A percentile compares a stretch with the other conserved stretches of the same genome.
Evolutionary conservation across 30 jellyfish, hydroid and myxozoan genomes (phyloP).

Genomic region (Phacellophora camtschatica): DNA sequence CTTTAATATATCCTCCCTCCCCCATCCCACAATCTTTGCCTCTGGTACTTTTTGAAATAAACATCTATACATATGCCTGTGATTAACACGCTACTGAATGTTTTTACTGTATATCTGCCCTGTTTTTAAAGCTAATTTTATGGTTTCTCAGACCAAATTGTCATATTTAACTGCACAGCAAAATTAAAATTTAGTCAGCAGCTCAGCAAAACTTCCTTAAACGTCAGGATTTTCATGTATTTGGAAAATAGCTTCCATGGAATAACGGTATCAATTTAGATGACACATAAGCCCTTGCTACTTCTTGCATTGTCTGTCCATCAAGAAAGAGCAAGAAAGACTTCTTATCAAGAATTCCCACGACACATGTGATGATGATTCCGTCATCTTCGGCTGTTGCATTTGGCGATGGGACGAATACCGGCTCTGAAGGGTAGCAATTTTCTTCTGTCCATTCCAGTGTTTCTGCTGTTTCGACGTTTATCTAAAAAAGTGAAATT

Average conservation of each 20-base stretch:
- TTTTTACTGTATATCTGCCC: too few relatives aligned
- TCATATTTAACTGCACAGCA: too few relatives aligned
- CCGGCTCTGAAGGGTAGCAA: conserved; percentile 76
- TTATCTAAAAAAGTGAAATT: not conserved
- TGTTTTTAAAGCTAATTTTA: too few relatives aligned
- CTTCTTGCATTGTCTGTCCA: conserved; percentile 64
- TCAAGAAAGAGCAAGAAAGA: conserved; percentile 68
- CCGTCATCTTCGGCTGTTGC: conserved; percentile 81
- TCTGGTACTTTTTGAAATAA: too few relatives aligned
- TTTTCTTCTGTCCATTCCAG: conserved; percentile 67
- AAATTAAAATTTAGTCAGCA: too few relatives aligned
- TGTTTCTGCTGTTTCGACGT: conserved; percentile 39
- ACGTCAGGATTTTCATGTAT: too few relatives aligned
- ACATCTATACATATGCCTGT: too few relatives aligned
- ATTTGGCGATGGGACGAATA: conserved; percentile 55
- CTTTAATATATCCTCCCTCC: too few relatives aligned
- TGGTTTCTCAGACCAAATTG: too few relatives aligned
- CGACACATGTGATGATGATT: conserved; percentile 60
- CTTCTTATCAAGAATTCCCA: conserved; percentile 50
- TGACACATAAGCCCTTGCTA: conserved; percentile 70
- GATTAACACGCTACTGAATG: too few relatives aligned
- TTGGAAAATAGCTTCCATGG: conserved; percentile 51
- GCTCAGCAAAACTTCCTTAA: too few relatives aligned
- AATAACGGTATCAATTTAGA: conserved; percentile 48
- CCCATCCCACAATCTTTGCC: too few relatives aligned